Conservation (phyloP, 2,113 vertebrate species). For the Plestiodon gilberti region DNA sequence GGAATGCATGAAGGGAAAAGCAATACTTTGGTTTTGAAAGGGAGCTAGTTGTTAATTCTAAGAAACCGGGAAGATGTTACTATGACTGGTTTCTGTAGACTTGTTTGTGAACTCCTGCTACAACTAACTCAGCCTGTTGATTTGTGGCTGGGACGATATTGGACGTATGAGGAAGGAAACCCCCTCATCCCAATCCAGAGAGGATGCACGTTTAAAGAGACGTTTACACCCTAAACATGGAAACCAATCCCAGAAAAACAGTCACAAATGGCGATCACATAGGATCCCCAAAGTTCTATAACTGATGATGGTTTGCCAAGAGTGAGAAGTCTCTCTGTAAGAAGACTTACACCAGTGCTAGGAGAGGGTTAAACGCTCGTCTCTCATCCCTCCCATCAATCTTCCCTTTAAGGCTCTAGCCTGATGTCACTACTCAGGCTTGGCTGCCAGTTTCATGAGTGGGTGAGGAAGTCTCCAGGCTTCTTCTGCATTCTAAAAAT, state of each 20-base stretch:
- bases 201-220: neutral
- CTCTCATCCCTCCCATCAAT: neutral
- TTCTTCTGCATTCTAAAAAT: constrained; percentile 12
- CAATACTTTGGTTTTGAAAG: neutral
- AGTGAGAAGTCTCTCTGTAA: neutral
- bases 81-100: no score
- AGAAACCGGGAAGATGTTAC: neutral
- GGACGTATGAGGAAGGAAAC: neutral
- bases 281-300: neutral
- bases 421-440: neutral
- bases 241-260: neutral
- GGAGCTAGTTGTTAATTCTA: neutral
- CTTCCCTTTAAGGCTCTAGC: neutral
- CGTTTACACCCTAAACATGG: neutral
- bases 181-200: neutral
- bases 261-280: neutral
- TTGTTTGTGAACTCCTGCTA: neutral
- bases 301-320: neutral
- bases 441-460: neutral
- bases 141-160: neutral
- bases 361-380: neutral
- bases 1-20: neutral
- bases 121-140: neutral
- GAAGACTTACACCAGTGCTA: neutral
- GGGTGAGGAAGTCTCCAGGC: constrained; percentile 2